phyloP scores from a whole-genome alignment of 2,888 invertebrate genomes.

The Dynastes hyllus region DNA sequence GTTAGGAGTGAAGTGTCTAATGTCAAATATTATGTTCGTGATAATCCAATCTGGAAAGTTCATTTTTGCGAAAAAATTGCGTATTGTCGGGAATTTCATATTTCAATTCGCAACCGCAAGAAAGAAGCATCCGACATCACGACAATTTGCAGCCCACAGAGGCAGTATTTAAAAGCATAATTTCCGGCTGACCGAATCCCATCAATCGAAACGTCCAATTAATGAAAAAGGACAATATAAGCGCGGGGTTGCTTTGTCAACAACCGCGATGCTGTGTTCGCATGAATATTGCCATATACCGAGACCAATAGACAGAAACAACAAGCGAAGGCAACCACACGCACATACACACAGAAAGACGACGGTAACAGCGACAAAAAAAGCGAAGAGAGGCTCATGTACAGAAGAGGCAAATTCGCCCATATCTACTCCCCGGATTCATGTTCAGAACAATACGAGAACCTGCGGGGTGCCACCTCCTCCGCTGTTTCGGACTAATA shows the following conservation, averaged over 20 bases:
- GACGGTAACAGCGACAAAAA: constrained; percentile 42
- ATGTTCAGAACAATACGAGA: constrained; percentile 54
- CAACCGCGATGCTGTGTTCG: constrained; percentile 54
- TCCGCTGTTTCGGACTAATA: constrained; percentile 58
- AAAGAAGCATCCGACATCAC: constrained; percentile 19
- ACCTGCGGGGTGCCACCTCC: constrained; percentile 59
- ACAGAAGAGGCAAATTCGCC: constrained; percentile 35
- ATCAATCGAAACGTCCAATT: constrained; percentile 63
- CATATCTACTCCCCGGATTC: constrained; percentile 53
- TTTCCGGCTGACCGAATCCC: constrained; percentile 63
- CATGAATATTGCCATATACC: constrained; percentile 10
- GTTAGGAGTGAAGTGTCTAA: no score
- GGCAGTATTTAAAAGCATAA: constrained; percentile 49
- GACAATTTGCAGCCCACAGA: neutral
- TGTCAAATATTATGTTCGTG: no score
- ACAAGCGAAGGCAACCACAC: constrained; percentile 58
- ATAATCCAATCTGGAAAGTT: no score
- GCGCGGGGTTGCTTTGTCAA: constrained; percentile 61
- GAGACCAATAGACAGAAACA: constrained; percentile 37
- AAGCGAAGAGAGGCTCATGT: constrained; percentile 29
- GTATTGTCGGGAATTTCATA: no score
- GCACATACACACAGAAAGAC: constrained; percentile 20
- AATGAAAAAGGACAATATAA: constrained; percentile 60
- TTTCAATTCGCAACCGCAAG: no score
- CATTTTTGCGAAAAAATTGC: no score